Percentiles rank a stretch among this genome's conserved stretches.
These are phyloP conservation scores for Enteromius anoplus DNA, from an alignment of 2,797 vertebrate species.

Conservation along the genomic window DNA sequence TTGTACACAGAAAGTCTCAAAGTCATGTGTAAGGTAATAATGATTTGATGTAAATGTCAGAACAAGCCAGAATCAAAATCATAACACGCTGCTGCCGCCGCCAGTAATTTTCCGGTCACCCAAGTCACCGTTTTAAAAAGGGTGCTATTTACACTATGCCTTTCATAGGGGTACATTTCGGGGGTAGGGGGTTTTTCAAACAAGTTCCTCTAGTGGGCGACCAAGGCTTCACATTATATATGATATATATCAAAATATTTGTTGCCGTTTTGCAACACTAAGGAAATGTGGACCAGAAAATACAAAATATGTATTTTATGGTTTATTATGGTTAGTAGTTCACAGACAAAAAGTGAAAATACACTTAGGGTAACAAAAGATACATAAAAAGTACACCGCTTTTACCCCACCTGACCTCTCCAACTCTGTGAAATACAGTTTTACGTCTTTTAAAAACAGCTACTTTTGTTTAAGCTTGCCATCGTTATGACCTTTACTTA, in stretches of 20 bases:
- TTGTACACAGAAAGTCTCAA: not conserved
- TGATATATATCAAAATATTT: not conserved
- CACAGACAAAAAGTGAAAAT: not conserved
- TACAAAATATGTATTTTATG: not conserved
- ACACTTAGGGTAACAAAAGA: not conserved
- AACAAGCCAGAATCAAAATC: not conserved
- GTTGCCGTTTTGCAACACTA: not conserved
- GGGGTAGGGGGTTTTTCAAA: not conserved
- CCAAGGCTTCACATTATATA: not conserved
- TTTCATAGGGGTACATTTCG: not conserved
- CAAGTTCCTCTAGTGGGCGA: not conserved
- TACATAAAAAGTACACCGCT: not conserved
- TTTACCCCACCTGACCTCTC: not conserved
- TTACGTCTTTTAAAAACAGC: not conserved
- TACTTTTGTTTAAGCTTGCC: not conserved
- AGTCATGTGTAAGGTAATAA: not conserved
- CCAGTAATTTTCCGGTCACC: slow-evolving; percentile 3
- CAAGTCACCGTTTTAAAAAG: slow-evolving; percentile 5
- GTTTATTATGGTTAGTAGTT: not conserved
- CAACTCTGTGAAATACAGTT: slow-evolving; percentile 4
- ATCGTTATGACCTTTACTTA: not conserved
- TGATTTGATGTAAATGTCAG: not conserved
- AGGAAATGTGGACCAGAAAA: not conserved
- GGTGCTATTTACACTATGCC: slow-evolving; percentile 6
- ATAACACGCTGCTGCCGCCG: not conserved